Conservation (phyloP, 2,888 invertebrate genomes). For the Drosophila borborema region DNA sequence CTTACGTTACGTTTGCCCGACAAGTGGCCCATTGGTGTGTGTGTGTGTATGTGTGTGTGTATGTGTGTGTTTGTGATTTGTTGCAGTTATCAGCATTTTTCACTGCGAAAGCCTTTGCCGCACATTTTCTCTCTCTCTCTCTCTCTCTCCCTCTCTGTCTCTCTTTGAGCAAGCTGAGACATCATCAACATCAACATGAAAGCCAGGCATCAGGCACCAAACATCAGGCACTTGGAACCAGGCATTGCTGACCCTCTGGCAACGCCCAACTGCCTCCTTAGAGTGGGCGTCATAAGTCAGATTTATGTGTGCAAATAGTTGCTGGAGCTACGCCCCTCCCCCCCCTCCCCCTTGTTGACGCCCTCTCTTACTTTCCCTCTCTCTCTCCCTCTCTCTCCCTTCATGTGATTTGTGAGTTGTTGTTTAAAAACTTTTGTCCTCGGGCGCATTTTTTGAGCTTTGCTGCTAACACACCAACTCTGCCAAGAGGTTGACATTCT, state of each 20-base stretch:
- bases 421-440: conserved; percentile 58
- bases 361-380: conserved; percentile 36
- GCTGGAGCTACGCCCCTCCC: background rate
- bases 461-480: conserved; percentile 25
- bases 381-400: background rate
- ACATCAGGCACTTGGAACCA: background rate
- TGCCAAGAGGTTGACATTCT: conserved; percentile 54
- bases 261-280: conserved; percentile 30
- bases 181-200: conserved; percentile 54
- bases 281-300: conserved; percentile 73
- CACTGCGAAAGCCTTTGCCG: conserved; percentile 59
- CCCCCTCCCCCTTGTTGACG: conserved; percentile 12
- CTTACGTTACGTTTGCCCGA: conserved; percentile 46
- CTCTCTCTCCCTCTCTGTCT: background rate
- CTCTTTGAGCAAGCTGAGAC: conserved; percentile 28
- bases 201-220: conserved; percentile 9
- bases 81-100: conserved; percentile 77
- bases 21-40: conserved; percentile 40
- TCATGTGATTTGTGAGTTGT: conserved; percentile 65
- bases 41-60: conserved; percentile 28
- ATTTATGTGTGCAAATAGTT: conserved; percentile 77
- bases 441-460: conserved; percentile 50
- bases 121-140: conserved; percentile 3
- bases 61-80: conserved; percentile 59
- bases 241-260: conserved; percentile 30